A percentile compares a stretch with the other conserved stretches of the same genome.
These are phyloP conservation scores for Neopipo cinnamomea DNA, from an alignment of 2,113 vertebrate species.

Conservation along the genomic window DNA sequence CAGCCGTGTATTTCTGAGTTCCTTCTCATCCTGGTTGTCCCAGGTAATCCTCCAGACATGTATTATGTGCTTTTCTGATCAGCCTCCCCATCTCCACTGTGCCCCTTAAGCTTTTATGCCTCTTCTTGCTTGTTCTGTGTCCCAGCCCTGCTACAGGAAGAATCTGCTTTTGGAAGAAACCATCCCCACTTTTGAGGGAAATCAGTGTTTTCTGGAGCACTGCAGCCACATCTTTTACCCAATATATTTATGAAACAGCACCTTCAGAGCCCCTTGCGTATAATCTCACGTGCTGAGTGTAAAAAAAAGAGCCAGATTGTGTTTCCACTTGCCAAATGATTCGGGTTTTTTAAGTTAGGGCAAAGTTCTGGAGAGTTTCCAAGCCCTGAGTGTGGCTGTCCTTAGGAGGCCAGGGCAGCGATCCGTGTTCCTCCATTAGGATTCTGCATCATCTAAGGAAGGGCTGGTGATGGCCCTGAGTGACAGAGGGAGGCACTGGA, in stretches of 20 bases:
- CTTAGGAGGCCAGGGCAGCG: neutral
- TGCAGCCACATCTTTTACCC: accelerated
- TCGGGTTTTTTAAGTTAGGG: neutral
- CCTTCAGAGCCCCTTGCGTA: neutral
- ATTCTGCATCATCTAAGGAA: neutral
- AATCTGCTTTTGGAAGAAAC: neutral
- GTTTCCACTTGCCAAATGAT: neutral
- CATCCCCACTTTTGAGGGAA: neutral
- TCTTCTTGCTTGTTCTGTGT: neutral
- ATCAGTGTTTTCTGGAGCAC: neutral
- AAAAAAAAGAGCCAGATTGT: neutral
- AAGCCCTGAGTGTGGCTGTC: neutral
- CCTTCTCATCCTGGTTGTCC: neutral
- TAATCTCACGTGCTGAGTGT: neutral
- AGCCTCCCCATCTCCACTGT: neutral
- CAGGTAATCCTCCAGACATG: neutral
- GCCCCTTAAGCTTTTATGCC: neutral
- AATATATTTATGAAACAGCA: neutral
- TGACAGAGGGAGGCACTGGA: neutral
- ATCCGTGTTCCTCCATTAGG: neutral
- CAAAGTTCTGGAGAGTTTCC: neutral
- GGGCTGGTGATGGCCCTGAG: neutral
- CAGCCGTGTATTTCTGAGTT: neutral
- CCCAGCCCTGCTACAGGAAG: neutral
- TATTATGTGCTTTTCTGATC: neutral